Conservation (phyloP, 2,797 vertebrate species). For the Sebastes hubbsi region DNA sequence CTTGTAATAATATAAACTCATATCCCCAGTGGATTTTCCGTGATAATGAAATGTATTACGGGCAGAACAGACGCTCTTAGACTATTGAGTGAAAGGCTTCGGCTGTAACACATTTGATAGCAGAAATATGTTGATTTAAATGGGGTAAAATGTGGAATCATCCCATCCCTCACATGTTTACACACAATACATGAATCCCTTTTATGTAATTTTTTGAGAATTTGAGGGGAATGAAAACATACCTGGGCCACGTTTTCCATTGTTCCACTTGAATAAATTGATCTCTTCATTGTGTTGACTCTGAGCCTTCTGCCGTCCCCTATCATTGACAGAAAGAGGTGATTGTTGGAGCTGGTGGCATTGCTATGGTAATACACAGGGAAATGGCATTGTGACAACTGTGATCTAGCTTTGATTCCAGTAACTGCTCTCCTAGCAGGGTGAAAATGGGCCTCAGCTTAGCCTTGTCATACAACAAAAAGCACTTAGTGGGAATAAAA, state of each 20-base stretch:
- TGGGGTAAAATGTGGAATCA: conserved; percentile 10
- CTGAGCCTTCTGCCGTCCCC: conserved; percentile 7
- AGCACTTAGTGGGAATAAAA: conserved; percentile 79
- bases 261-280: conserved; percentile 33
- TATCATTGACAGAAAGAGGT: conserved; percentile 39
- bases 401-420: conserved; percentile 78
- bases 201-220: conserved; percentile 4
- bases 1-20: conserved; percentile 39
- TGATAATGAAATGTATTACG: conserved; percentile 37
- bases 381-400: conserved; percentile 75
- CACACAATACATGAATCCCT: neutral
- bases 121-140: conserved; percentile 4
- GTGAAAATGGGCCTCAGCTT: conserved; percentile 67
- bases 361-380: conserved; percentile 46
- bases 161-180: neutral
- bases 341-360: conserved; percentile 45
- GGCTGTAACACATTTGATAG: neutral
- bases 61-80: conserved; percentile 15
- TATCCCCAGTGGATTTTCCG: conserved; percentile 32
- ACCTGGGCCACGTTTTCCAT: neutral
- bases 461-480: conserved; percentile 77
- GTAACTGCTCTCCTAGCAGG: conserved; percentile 69
- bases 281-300: conserved; percentile 38
- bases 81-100: conserved; percentile 24
- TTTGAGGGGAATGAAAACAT: conserved; percentile 2